A percentile compares a stretch with the other conserved stretches of the same genome.
Conservation (phyloP, 2,888 invertebrate genomes). For the Watsonalla binaria region DNA sequence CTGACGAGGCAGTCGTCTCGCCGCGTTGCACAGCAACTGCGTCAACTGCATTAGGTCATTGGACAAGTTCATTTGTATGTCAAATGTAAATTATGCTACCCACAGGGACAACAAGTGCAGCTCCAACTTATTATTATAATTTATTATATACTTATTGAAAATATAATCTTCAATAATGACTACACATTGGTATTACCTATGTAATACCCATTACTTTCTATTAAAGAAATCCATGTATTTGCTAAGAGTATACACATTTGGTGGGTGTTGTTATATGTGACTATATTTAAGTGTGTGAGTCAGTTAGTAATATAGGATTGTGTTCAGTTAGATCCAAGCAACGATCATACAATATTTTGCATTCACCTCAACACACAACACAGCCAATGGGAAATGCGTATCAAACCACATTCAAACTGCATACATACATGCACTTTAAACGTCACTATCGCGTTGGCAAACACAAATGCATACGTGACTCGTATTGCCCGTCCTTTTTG, state of each 20-base stretch:
- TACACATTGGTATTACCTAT: too few species aligned
- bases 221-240: too few species aligned
- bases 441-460: slow-evolving; percentile 42
- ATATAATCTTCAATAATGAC: too few species aligned
- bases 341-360: slow-evolving; percentile 20
- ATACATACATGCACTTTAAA: slow-evolving; percentile 32
- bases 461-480: slow-evolving; percentile 36
- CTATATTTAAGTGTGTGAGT: background rate
- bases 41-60: slow-evolving; percentile 41
- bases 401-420: slow-evolving; percentile 22
- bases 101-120: too few species aligned
- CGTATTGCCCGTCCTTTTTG: slow-evolving; percentile 41
- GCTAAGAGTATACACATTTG: background rate
- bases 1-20: slow-evolving; percentile 34
- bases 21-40: slow-evolving; percentile 32
- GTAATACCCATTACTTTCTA: too few species aligned
- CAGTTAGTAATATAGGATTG: background rate
- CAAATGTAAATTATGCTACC: slow-evolving; percentile 1
- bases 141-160: too few species aligned
- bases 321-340: slow-evolving; percentile 7
- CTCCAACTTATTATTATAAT: too few species aligned
- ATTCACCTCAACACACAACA: slow-evolving; percentile 20
- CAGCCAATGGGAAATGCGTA: slow-evolving; percentile 40
- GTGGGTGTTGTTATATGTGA: background rate
- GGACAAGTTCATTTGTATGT: slow-evolving; percentile 27